Conservation (phyloP, 2,797 vertebrate species). For the Peromyscus attwateri region DNA sequence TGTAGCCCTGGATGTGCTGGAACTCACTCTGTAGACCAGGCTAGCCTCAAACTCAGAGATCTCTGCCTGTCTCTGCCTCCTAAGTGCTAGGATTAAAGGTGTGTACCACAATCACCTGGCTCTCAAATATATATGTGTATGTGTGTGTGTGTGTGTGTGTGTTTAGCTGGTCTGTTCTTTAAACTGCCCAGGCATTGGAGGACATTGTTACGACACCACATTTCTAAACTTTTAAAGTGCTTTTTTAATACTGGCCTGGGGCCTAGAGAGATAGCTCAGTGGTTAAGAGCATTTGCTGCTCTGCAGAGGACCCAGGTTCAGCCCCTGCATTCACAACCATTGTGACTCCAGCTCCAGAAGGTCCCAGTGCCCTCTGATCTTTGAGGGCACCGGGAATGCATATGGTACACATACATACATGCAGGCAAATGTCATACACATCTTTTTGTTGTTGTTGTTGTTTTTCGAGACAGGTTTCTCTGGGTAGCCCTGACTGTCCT, state of each 20-base stretch:
- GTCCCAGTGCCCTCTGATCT: background rate
- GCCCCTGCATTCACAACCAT: background rate
- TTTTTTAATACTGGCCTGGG: background rate
- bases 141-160: background rate
- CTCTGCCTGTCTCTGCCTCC: background rate
- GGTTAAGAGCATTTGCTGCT: background rate
- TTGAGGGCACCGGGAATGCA: background rate
- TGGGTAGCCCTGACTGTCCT: too few relatives aligned
- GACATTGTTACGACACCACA: background rate
- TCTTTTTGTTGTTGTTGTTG: too few relatives aligned
- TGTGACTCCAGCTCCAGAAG: background rate
- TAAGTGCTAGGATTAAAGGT: background rate
- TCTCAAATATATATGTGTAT: too few relatives aligned
- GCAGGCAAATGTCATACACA: background rate
- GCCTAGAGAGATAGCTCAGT: background rate
- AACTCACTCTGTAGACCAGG: background rate
- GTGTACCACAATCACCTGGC: background rate
- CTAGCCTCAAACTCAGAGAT: background rate
- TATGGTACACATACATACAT: background rate
- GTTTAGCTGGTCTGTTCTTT: background rate
- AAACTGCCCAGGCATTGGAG: background rate
- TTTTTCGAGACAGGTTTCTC: too few relatives aligned
- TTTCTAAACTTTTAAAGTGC: constrained; percentile 8
- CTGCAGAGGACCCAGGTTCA: background rate
- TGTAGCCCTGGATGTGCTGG: background rate